phyloP scores from a whole-genome alignment of 2,888 invertebrate genomes.

The Phalera bucephala region DNA sequence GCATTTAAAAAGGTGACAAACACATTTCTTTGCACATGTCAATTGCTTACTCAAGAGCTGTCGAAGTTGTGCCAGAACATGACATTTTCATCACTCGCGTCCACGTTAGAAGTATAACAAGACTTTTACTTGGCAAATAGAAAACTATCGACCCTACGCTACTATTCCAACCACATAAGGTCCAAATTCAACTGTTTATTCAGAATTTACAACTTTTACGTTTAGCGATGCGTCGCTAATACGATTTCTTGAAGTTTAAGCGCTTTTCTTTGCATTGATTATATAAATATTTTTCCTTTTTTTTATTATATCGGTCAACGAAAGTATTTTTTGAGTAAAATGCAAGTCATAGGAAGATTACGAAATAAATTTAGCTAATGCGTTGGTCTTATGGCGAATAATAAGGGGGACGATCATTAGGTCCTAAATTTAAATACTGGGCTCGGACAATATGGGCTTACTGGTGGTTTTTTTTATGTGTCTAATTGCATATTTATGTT shows the following conservation, averaged over 20 bases:
- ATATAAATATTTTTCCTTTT: constrained; percentile 22
- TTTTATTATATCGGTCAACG: not conserved
- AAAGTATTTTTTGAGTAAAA: constrained; percentile 7
- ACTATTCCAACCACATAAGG: constrained; percentile 32
- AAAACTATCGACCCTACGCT: constrained; percentile 28
- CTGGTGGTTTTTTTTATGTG: too few relatives aligned
- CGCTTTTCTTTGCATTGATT: constrained; percentile 30
- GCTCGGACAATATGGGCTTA: too few relatives aligned
- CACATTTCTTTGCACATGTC: not conserved
- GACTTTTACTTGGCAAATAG: constrained; percentile 69
- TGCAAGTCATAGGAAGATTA: constrained; percentile 3
- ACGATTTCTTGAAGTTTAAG: constrained; percentile 38
- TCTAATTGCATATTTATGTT: too few relatives aligned
- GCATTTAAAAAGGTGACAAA: not conserved
- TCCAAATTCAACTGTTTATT: constrained; percentile 24
- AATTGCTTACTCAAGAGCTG: not conserved
- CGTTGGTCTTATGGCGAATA: too few relatives aligned
- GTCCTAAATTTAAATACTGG: too few relatives aligned
- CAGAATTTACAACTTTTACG: constrained; percentile 55
- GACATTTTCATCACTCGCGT: constrained; percentile 5
- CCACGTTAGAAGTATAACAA: constrained; percentile 39
- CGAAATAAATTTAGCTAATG: too few relatives aligned
- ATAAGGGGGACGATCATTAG: too few relatives aligned
- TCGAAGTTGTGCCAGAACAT: constrained; percentile 2
- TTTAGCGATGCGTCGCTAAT: constrained; percentile 52